These are phyloP conservation scores for Aleiodes sp. DNA, from an alignment of 1,140 invertebrate genomes.

Conservation along the genomic window DNA sequence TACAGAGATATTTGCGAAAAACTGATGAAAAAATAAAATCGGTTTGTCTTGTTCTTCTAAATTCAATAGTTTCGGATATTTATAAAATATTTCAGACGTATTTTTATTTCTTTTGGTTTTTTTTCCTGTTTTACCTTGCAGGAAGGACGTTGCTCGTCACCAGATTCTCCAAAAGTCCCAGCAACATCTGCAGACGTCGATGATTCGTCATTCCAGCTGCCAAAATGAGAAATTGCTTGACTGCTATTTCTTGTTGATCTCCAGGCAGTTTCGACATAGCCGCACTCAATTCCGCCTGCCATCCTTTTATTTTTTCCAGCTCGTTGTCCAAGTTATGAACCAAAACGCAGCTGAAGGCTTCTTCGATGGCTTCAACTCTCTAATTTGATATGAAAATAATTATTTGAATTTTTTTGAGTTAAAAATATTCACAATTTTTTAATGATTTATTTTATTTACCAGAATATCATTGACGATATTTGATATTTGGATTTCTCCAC, in stretches of 20 bases:
- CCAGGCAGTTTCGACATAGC: conserved; percentile 67
- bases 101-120: background rate
- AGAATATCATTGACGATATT: conserved; percentile 75
- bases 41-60: too few species aligned
- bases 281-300: conserved; percentile 71
- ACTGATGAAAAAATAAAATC: too few species aligned
- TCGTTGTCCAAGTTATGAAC: conserved; percentile 77
- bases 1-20: too few species aligned
- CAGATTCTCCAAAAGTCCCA: conserved; percentile 77
- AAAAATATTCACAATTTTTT: background rate
- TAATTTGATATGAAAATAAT: conserved; percentile 50
- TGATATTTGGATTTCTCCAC: conserved; percentile 68
- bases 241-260: conserved; percentile 76
- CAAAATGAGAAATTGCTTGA: conserved; percentile 76
- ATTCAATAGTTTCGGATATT: too few species aligned
- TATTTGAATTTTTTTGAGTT: conserved; percentile 5
- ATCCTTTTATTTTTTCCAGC: conserved; percentile 71
- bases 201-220: conserved; percentile 77
- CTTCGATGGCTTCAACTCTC: conserved; percentile 85
- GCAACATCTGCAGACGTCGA: conserved; percentile 75
- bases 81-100: conserved; percentile 47
- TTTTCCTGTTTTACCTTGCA: conserved; percentile 65
- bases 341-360: conserved; percentile 86
- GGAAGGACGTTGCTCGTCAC: conserved; percentile 74
- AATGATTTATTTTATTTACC: conserved; percentile 60